phyloP scores from a whole-genome alignment of 2,888 invertebrate species.

The Mythimna ferrago region DNA sequence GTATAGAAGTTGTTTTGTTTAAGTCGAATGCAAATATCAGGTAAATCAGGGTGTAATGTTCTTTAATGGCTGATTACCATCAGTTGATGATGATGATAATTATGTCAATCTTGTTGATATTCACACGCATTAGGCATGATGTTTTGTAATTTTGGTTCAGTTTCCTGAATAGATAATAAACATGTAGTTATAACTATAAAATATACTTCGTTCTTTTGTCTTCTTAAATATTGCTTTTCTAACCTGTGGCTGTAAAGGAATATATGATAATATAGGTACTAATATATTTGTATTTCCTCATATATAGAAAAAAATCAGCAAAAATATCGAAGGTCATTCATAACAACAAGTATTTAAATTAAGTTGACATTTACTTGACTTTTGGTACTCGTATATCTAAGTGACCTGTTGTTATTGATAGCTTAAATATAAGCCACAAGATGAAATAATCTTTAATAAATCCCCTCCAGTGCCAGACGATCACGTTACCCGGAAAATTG shows the following conservation, averaged over 20 bases:
- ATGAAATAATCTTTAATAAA: neutral
- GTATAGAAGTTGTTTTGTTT: neutral
- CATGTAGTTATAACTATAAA: neutral
- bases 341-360: conserved; percentile 3
- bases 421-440: neutral
- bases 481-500: too few species aligned
- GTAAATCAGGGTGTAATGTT: conserved; percentile 7
- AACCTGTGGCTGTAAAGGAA: neutral
- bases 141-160: neutral
- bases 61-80: conserved; percentile 17
- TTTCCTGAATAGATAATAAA: neutral
- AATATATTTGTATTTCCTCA: conserved; percentile 10
- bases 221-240: neutral
- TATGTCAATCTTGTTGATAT: conserved; percentile 17
- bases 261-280: neutral
- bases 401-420: neutral
- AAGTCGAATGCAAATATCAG: conserved; percentile 18
- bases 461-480: too few species aligned
- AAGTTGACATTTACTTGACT: neutral
- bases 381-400: neutral
- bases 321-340: conserved; percentile 8
- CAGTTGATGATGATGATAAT: conserved; percentile 39
- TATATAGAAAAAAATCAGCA: conserved; percentile 4
- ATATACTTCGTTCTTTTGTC: neutral
- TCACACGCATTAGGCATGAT: conserved; percentile 27